These are phyloP conservation scores for Cebus imitator DNA, from an alignment of 2,113 vertebrate species.

Conservation along the genomic window DNA sequence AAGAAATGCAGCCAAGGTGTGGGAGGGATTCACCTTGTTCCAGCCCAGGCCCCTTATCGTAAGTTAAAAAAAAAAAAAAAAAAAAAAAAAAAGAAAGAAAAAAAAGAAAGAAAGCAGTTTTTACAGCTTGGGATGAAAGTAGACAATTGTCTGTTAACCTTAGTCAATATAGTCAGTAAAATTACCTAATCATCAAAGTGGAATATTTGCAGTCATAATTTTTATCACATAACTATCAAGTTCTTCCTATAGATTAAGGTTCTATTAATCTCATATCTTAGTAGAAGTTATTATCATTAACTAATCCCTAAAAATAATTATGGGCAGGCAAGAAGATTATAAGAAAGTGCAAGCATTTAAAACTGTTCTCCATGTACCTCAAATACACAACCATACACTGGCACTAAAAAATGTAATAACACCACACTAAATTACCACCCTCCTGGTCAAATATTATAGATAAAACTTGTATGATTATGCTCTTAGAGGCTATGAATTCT, in stretches of 20 bases:
- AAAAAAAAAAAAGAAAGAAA: background rate
- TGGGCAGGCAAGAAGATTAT: background rate
- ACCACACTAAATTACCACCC: background rate
- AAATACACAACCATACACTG: background rate
- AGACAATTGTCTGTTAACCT: background rate
- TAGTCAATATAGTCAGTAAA: background rate
- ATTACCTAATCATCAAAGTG: background rate
- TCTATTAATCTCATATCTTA: background rate
- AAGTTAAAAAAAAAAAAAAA: slow-evolving; percentile 4
- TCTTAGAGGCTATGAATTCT: slow-evolving; percentile 6
- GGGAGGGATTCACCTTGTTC: background rate
- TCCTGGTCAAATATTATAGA: slow-evolving; percentile 2
- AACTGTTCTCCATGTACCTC: background rate
- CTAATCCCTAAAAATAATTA: slow-evolving; percentile 1
- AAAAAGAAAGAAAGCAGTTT: background rate
- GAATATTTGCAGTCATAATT: background rate
- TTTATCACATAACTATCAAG: background rate
- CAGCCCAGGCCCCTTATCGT: background rate
- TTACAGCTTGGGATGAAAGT: slow-evolving; percentile 5
- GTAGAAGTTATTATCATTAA: background rate
- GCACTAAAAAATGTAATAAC: background rate
- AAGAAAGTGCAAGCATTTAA: background rate
- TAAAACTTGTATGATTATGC: background rate
- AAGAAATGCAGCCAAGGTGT: background rate
- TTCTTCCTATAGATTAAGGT: background rate